These are phyloP conservation scores for Acomys russatus DNA, from an alignment of 2,797 vertebrate species.

Conservation along the genomic window DNA sequence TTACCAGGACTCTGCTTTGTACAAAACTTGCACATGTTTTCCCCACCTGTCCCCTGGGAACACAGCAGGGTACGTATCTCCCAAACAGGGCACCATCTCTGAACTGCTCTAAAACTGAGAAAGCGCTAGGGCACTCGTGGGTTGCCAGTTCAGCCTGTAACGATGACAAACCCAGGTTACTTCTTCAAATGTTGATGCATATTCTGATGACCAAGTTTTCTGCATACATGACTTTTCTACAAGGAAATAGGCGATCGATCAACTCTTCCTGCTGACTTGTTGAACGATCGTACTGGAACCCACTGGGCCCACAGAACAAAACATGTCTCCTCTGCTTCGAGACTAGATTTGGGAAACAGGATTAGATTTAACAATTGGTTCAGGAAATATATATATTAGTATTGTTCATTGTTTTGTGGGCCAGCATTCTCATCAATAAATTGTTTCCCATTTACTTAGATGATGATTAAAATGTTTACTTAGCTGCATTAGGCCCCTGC, in stretches of 20 bases:
- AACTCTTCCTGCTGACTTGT: not conserved
- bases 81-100: not conserved
- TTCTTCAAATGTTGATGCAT: not conserved
- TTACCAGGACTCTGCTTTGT: conserved; percentile 3
- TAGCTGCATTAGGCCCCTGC: not conserved
- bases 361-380: not conserved
- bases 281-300: not conserved
- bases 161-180: not conserved
- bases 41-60: not conserved
- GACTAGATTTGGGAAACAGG: not conserved
- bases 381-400: not conserved
- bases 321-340: not conserved
- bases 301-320: not conserved
- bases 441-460: not conserved
- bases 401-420: not conserved
- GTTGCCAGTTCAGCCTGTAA: not conserved
- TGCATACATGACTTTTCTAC: not conserved
- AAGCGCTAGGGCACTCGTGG: not conserved
- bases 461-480: not conserved
- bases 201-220: not conserved
- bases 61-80: not conserved
- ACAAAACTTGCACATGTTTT: conserved; percentile 37
- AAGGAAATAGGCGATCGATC: not conserved
- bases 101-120: not conserved
- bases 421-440: not conserved